Percentiles rank a stretch among this genome's conserved stretches.
phyloP scores from a whole-genome alignment of 2,797 vertebrate species.

The Rhodeus uyekii region DNA sequence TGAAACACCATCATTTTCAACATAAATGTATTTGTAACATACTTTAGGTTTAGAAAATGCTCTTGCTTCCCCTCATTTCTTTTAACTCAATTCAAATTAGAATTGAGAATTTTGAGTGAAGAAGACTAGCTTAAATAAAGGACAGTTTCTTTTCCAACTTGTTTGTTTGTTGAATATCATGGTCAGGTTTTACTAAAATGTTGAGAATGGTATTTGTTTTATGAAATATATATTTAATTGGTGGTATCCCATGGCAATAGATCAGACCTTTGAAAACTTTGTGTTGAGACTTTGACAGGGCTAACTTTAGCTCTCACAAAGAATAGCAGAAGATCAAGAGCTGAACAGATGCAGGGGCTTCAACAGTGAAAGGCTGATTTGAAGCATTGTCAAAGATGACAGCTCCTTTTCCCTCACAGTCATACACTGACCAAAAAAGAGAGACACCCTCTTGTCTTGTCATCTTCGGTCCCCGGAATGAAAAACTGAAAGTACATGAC shows the following conservation, averaged over 20 bases:
- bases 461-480: neutral
- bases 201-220: neutral
- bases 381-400: constrained; percentile 14
- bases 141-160: neutral
- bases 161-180: neutral
- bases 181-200: neutral
- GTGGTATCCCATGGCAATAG: neutral
- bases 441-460: neutral
- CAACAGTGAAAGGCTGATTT: neutral
- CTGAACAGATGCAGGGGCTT: constrained; percentile 12
- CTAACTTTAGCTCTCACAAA: constrained; percentile 24
- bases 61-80: neutral
- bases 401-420: neutral
- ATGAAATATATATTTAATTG: constrained; percentile 4
- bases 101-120: no score
- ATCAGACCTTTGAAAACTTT: constrained; percentile 14
- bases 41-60: neutral
- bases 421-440: constrained; percentile 15
- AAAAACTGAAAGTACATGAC: neutral
- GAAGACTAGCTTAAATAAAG: neutral
- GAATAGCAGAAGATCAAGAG: constrained; percentile 15
- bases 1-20: neutral
- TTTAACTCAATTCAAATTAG: neutral
- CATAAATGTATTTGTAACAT: neutral
- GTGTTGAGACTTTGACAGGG: constrained; percentile 3